These are phyloP conservation scores for Drosophila nr. medialis DNA, from an alignment of 2,888 invertebrate genomes.

Conservation along the genomic window DNA sequence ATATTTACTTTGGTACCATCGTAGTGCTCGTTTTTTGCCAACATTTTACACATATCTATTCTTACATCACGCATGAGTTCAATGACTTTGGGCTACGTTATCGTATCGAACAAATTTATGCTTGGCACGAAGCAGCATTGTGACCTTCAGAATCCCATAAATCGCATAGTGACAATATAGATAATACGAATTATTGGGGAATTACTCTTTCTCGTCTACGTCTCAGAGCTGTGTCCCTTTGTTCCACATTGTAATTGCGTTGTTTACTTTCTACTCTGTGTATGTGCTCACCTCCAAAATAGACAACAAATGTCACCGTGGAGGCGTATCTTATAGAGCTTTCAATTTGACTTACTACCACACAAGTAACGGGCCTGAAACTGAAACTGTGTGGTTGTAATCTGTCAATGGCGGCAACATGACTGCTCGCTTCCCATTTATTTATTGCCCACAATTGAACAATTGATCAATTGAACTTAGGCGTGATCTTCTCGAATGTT, in stretches of 20 bases:
- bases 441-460: conserved; percentile 66
- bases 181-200: conserved; percentile 39
- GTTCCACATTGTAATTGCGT: conserved; percentile 17
- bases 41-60: not conserved
- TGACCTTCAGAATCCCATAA: conserved; percentile 70
- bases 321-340: conserved; percentile 49
- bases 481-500: conserved; percentile 50
- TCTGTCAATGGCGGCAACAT: conserved; percentile 49
- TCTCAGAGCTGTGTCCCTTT: conserved; percentile 31
- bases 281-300: conserved; percentile 21
- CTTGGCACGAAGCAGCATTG: conserved; percentile 59
- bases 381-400: conserved; percentile 35
- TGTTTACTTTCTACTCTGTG: conserved; percentile 48
- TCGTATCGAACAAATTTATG: conserved; percentile 46
- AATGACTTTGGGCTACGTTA: conserved; percentile 49
- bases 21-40: conserved; percentile 1
- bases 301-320: conserved; percentile 20
- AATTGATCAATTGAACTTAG: conserved; percentile 51
- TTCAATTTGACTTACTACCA: conserved; percentile 30
- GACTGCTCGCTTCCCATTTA: conserved; percentile 40
- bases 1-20: conserved; percentile 1
- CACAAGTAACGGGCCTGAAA: conserved; percentile 7
- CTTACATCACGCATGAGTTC: conserved; percentile 51
- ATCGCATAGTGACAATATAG: conserved; percentile 30
- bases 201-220: conserved; percentile 1